phyloP scores from a whole-genome alignment of 2,888 invertebrate species.

The Lysandra bellargus region DNA sequence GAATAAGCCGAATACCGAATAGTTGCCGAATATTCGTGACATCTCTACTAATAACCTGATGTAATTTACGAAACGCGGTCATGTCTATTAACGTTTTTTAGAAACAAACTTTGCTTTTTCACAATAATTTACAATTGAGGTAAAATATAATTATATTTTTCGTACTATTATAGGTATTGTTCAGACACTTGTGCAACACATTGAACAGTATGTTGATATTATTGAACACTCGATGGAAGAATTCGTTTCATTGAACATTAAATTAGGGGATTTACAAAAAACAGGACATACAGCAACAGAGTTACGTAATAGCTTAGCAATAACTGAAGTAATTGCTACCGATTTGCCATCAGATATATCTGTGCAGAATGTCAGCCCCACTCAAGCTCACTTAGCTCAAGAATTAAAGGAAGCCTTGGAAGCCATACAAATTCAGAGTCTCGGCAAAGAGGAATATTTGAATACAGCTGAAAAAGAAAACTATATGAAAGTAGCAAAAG shows the following conservation, averaged over 20 bases:
- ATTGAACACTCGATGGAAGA: conserved; percentile 60
- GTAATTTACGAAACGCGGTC: not conserved
- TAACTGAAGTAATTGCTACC: conserved; percentile 40
- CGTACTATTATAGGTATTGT: conserved; percentile 35
- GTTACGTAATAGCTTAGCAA: conserved; percentile 51
- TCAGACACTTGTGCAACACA: conserved; percentile 53
- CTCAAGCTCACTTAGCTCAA: conserved; percentile 51
- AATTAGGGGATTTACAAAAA: conserved; percentile 55
- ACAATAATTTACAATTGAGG: not conserved
- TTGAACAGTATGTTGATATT: conserved; percentile 63
- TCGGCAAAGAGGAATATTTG: conserved; percentile 53
- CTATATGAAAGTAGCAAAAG: not conserved
- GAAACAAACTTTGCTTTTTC: not conserved
- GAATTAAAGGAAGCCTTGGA: conserved; percentile 56
- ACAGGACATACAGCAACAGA: conserved; percentile 56
- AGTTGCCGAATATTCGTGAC: too few relatives aligned
- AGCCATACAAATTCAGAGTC: conserved; percentile 53
- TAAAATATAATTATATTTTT: not conserved
- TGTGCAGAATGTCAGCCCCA: conserved; percentile 37
- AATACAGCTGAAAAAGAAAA: conserved; percentile 38
- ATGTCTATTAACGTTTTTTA: not conserved
- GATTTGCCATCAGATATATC: conserved; percentile 37
- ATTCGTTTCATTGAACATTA: conserved; percentile 53
- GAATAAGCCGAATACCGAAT: too few relatives aligned
- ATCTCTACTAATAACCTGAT: too few relatives aligned